phyloP scores from a whole-genome alignment of 2,113 vertebrate species.

The Chauna torquata region DNA sequence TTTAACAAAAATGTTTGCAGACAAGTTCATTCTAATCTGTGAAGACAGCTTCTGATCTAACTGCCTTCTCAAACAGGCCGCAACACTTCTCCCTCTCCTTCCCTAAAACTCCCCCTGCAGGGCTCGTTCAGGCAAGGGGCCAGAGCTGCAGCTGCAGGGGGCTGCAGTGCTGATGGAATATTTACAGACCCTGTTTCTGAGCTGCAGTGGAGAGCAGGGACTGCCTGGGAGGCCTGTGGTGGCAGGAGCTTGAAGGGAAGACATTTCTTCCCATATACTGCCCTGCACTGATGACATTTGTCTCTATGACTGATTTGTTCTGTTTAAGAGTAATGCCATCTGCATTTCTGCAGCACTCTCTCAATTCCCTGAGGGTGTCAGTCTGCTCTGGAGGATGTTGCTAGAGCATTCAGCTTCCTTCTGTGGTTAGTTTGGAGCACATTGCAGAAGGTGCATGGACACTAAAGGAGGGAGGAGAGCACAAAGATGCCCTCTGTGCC shows the following conservation, averaged over 20 bases:
- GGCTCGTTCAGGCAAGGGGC: conserved; percentile 35
- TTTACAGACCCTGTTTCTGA: neutral
- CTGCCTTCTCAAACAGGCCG: conserved; percentile 3
- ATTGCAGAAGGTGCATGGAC: neutral
- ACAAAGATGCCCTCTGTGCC: neutral
- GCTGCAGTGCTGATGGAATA: neutral
- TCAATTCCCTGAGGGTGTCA: neutral
- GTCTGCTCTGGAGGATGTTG: neutral
- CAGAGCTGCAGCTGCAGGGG: conserved; percentile 45
- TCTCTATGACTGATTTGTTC: neutral
- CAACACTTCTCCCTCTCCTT: neutral
- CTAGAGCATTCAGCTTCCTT: neutral
- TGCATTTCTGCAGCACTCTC: neutral
- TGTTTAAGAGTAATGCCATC: neutral
- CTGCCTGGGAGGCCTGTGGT: conserved; percentile 13
- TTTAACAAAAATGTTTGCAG: neutral
- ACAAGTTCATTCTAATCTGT: conserved; percentile 33
- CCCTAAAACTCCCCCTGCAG: neutral
- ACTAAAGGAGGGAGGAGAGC: neutral
- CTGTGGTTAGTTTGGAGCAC: neutral
- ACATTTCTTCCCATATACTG: neutral
- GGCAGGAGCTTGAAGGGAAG: neutral
- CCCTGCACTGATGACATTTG: neutral
- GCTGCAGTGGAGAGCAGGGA: neutral
- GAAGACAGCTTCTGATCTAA: conserved; percentile 38